Evolutionary conservation across 1,140 invertebrate species (phyloP).

Genomic region (Drosophila simulans): DNA sequence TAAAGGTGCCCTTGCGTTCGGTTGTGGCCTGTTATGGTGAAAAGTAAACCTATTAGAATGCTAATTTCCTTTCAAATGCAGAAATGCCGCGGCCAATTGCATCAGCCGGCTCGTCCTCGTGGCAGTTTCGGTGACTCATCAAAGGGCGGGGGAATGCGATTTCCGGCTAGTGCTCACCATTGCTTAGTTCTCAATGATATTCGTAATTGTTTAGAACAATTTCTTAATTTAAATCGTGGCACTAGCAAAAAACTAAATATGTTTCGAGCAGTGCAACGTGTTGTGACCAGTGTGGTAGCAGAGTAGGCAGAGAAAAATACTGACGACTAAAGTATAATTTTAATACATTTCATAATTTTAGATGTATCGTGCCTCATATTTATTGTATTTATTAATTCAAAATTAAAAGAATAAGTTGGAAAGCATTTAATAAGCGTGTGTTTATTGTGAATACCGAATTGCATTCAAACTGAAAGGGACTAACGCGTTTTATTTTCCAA

Average conservation of each 20-base stretch:
- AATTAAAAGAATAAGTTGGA: too few relatives aligned
- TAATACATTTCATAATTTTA: too few relatives aligned
- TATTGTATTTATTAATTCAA: too few relatives aligned
- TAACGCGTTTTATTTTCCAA: not conserved
- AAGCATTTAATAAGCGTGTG: too few relatives aligned
- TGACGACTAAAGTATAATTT: too few relatives aligned
- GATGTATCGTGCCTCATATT: too few relatives aligned
- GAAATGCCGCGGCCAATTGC: slow-evolving; percentile 5
- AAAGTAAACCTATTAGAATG: not conserved
- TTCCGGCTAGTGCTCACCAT: slow-evolving; percentile 46
- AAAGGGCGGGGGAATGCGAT: too few relatives aligned
- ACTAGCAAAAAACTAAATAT: slow-evolving; percentile 15
- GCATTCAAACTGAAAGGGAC: not conserved
- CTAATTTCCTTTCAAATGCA: not conserved
- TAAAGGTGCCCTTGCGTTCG: slow-evolving; percentile 96
- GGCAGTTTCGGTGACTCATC: slow-evolving; percentile 10
- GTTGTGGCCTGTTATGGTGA: slow-evolving; percentile 56
- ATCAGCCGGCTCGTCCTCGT: slow-evolving; percentile 39
- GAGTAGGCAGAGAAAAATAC: too few relatives aligned
- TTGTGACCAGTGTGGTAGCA: slow-evolving; percentile 2
- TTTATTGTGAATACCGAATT: not conserved
- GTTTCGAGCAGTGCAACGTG: slow-evolving; percentile 64
- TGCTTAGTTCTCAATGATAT: not conserved
- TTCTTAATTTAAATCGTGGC: slow-evolving; percentile 31
- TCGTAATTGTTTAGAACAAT: slow-evolving; percentile 52